Evolutionary conservation across 2,113 vertebrate genomes (phyloP).

Genomic region (Pachypanchax playfairii): DNA sequence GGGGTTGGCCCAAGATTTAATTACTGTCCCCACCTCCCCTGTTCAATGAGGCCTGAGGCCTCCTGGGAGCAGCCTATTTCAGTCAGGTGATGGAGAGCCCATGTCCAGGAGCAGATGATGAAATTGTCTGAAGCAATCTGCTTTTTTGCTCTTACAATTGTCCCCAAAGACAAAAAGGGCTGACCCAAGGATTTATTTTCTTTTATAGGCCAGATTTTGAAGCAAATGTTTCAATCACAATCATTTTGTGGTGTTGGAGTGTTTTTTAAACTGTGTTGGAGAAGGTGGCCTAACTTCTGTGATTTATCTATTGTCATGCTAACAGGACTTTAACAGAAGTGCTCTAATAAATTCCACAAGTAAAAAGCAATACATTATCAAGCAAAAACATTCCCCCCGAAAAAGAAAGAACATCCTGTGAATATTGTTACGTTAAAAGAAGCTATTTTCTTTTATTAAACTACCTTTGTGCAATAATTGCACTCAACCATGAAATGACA

Average conservation of each 20-base stretch:
- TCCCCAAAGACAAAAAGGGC: constrained; percentile 74
- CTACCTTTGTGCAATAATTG: background rate
- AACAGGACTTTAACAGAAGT: constrained; percentile 70
- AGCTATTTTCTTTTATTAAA: background rate
- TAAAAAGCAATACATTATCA: constrained; percentile 20
- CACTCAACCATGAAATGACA: background rate
- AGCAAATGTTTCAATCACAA: constrained; percentile 54
- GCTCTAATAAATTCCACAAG: constrained; percentile 39
- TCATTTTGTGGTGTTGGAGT: constrained; percentile 6
- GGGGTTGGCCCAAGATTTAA: constrained; percentile 78
- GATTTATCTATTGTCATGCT: constrained; percentile 76
- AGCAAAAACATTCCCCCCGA: background rate
- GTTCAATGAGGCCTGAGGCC: constrained; percentile 80
- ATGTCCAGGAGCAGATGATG: constrained; percentile 64
- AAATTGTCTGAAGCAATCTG: constrained; percentile 74
- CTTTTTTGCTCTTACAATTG: constrained; percentile 69
- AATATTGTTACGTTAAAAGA: background rate
- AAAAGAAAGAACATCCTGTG: background rate
- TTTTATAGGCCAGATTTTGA: constrained; percentile 61
- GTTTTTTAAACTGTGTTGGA: constrained; percentile 15
- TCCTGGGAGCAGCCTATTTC: constrained; percentile 75
- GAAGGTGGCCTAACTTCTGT: constrained; percentile 30
- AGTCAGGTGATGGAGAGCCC: constrained; percentile 76
- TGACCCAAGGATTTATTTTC: constrained; percentile 67
- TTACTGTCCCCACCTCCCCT: constrained; percentile 78